Conservation (phyloP, 2,113 vertebrate genomes). For the Apteryx mantelli region DNA sequence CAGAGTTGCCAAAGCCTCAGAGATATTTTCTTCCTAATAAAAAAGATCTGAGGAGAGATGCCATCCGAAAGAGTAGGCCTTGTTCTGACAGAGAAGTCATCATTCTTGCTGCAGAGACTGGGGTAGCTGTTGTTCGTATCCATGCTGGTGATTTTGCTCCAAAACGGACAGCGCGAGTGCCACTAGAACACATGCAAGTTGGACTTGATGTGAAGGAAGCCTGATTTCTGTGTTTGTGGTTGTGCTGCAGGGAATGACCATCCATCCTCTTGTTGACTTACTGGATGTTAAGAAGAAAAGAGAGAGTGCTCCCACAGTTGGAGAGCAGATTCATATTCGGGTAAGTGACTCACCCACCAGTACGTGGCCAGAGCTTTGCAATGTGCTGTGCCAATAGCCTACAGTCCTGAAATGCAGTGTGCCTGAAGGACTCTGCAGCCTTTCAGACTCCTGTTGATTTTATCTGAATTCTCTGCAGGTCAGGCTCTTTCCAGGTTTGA, state of each 20-base stretch:
- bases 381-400: accelerated
- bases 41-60: background rate
- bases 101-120: background rate
- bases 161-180: background rate
- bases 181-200: background rate
- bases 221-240: background rate
- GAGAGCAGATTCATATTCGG: conserved; percentile 85
- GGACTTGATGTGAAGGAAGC: background rate
- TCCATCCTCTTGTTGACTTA: conserved; percentile 82
- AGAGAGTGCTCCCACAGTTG: conserved; percentile 79
- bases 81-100: background rate
- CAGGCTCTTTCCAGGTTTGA: background rate
- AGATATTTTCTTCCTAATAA: background rate
- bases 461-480: background rate
- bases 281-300: conserved; percentile 85
- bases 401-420: background rate
- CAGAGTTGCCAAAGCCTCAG: background rate
- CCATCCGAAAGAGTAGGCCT: background rate
- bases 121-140: background rate
- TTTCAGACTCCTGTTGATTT: background rate
- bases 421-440: background rate
- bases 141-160: background rate
- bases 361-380: background rate
- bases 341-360: conserved; percentile 50
- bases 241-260: conserved; percentile 82